phyloP scores from a whole-genome alignment of 1,140 invertebrate genomes.

The Laupala kohalensis region DNA sequence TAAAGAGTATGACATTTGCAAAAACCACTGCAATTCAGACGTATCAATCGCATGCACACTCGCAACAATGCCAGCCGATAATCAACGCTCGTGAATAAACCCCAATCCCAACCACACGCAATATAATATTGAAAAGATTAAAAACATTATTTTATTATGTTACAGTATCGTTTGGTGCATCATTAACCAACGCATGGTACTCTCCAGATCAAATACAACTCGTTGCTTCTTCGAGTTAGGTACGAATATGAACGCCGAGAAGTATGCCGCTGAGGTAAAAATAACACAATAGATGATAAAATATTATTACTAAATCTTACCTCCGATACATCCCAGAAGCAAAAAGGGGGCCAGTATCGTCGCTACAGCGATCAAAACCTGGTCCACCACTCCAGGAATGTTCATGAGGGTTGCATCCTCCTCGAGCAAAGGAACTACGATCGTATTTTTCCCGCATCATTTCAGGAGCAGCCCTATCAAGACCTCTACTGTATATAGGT shows the following conservation, averaged over 20 bases:
- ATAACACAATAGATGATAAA: too few relatives aligned
- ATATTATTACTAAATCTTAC: neutral
- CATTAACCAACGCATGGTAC: too few relatives aligned
- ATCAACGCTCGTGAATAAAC: too few relatives aligned
- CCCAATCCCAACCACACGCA: too few relatives aligned
- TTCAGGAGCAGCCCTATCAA: constrained; percentile 9
- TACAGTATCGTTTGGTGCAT: neutral
- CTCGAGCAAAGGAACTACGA: constrained; percentile 3
- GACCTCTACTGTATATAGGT: constrained; percentile 13
- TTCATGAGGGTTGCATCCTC: constrained; percentile 14
- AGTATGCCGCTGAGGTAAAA: too few relatives aligned
- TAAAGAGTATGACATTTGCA: neutral
- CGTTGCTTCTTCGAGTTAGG: too few relatives aligned
- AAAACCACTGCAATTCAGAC: neutral
- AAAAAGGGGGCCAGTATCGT: constrained; percentile 11
- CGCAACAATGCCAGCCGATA: neutral
- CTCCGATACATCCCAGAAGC: constrained; percentile 7
- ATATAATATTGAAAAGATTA: neutral
- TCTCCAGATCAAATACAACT: too few relatives aligned
- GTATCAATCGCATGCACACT: neutral
- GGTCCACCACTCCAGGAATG: constrained; percentile 7
- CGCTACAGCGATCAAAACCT: constrained; percentile 7
- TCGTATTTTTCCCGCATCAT: constrained; percentile 13
- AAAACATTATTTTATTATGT: neutral
- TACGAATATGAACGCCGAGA: too few relatives aligned